Percentiles rank a stretch among this genome's conserved stretches.
Evolutionary conservation across 1,140 invertebrate species (phyloP).

Genomic region (Orussus abietinus): DNA sequence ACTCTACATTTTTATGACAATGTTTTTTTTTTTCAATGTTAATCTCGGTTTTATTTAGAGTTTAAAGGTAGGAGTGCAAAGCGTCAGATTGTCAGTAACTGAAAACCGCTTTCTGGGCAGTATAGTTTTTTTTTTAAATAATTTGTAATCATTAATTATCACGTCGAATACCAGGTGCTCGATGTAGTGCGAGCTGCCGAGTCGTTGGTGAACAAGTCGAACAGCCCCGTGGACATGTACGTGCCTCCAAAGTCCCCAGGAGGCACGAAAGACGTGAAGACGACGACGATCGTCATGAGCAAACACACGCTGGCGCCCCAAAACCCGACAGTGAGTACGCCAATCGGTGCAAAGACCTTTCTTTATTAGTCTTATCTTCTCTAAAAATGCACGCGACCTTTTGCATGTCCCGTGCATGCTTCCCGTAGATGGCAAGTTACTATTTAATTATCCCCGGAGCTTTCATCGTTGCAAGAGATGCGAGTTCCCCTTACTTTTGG

Average conservation of each 20-base stretch:
- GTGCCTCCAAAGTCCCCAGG: conserved; percentile 75
- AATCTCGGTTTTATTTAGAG: too few relatives aligned
- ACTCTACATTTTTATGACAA: neutral
- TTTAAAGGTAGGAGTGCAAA: too few relatives aligned
- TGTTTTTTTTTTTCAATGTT: conserved; percentile 2
- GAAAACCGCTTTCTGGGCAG: conserved; percentile 8
- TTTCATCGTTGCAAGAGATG: too few relatives aligned
- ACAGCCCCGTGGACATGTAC: conserved; percentile 55
- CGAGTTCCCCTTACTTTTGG: too few relatives aligned
- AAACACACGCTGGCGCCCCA: conserved; percentile 77
- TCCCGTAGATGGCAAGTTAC: too few relatives aligned
- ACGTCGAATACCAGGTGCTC: conserved; percentile 60
- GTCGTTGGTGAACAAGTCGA: conserved; percentile 60
- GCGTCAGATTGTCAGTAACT: too few relatives aligned
- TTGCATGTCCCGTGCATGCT: too few relatives aligned
- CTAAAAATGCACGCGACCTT: too few relatives aligned
- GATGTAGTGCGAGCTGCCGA: conserved; percentile 86
- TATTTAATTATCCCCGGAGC: too few relatives aligned
- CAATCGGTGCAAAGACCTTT: conserved; percentile 14
- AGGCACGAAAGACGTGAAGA: conserved; percentile 75
- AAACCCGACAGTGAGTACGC: conserved; percentile 56
- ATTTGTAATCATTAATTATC: conserved; percentile 1
- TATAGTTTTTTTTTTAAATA: conserved; percentile 2
- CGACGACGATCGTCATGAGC: conserved; percentile 90
- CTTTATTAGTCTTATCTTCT: conserved; percentile 4